Conservation (phyloP, 2,113 vertebrate genomes). For the Tringa solitaria region DNA sequence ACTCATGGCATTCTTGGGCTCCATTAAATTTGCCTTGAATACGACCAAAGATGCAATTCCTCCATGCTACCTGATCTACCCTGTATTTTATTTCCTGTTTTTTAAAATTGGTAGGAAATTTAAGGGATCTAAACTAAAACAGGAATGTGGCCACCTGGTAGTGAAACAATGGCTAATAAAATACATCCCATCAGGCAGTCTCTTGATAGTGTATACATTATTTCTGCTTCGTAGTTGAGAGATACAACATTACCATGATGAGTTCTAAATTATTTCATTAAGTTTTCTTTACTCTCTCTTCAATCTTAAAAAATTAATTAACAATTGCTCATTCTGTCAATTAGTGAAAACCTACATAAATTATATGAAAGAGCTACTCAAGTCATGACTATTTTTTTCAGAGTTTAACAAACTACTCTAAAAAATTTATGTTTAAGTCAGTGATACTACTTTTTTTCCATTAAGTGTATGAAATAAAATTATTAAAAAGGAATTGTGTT, state of each 20-base stretch:
- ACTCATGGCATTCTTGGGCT: neutral
- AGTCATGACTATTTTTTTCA: neutral
- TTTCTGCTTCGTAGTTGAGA: neutral
- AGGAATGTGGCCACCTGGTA: neutral
- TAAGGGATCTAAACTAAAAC: neutral
- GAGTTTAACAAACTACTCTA: neutral
- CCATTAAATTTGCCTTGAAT: neutral
- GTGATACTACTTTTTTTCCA: neutral
- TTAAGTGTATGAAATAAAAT: neutral
- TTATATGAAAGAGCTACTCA: neutral
- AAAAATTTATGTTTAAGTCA: neutral
- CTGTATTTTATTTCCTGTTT: neutral
- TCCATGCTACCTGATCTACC: neutral
- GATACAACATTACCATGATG: neutral
- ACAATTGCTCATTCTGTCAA: neutral
- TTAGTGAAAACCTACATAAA: neutral
- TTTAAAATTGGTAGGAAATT: neutral
- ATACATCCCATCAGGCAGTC: neutral
- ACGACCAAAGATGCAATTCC: neutral
- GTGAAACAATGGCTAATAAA: neutral
- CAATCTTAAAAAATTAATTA: constrained; percentile 23
- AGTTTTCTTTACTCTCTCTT: neutral
- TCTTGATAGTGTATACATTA: neutral
- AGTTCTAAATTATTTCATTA: constrained; percentile 25
- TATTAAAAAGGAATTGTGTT: neutral